Base-by-base conservation (phyloP, 2,113 vertebrate species). In the Neolamprologus sp. region DNA sequence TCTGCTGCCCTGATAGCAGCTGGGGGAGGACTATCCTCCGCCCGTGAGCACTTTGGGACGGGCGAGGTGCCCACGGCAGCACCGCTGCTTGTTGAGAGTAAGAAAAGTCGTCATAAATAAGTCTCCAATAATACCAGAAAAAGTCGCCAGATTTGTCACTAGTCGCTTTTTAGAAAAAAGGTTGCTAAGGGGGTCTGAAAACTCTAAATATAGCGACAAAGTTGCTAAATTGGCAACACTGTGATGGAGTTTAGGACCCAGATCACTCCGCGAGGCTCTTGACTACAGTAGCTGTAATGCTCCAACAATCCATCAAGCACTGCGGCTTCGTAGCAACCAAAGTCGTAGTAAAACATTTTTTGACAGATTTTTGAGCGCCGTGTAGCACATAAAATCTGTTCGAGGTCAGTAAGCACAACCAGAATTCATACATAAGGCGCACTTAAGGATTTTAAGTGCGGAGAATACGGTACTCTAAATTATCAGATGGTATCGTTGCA, bases 401-500 rank as follows among this genome's bases (percentile, higher is more conserved):
- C 3, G 0, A 26, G 54, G 23, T 26, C 54, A 14, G 23, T 26
- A 5, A 57, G 4, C 1, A 57, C 54, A 26, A 57, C 54, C 23
- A 26, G 54, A 57, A 57, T 26, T 26, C 54, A 57, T 57, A 57
- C 21, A 26, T 26, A 8, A 57, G 23, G 54, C 1, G 0, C 54
- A 2, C 54, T 26, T 2, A 6, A 60, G 57, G 16, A 60, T 60
- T 60, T 60, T 60, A 19, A 60, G 14, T 60, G 26, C 2, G 0
- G 26, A 33, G 16, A 33, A 30, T 33, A 60, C 1, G 1, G 16
- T 33, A 1, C 28, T 63, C 58, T 63, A 88, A 79, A 81, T 84
- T 93, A 89, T 78, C 51, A 90, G 73, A 83, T 87, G 90, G 86
- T 45, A 42, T 73, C 51, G 0, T 93, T 85, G 84, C 47, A 60